Evolutionary conservation across 1,140 invertebrate species (phyloP), one percentile per base, ranked within the genome.

Genomic region (Leucophenga varia): DNA sequence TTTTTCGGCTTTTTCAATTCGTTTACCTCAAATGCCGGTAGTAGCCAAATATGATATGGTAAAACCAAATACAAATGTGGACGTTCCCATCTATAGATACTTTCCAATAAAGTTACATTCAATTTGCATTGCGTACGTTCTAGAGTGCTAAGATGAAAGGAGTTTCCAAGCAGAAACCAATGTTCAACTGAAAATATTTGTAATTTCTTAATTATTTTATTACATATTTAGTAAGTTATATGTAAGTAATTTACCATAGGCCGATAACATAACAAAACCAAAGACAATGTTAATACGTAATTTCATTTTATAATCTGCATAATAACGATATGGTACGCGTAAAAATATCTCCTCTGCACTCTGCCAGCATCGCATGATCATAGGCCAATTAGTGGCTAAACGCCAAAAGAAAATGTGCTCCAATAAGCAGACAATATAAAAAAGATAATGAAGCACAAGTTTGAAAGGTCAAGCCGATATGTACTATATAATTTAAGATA

Each of bases 331-430:
- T 10, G 64, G 64, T 3, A 64, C 34, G 8, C 43, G 49, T 0
- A 69, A 47, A 5, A 74, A 74, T 6, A 73, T 53, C 37, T 67
- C 47, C 13, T 74, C 71, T 20, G 61, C 61, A 5, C 47, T 34
- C 16, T 64, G 36, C 61, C 65, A 73, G 1, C 36, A 39, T 1
- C 40, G 35, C 53, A 74, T 71, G 2, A 74, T 64, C 7, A 45
- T 49, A 9, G 51, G 57, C 71, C 71, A 74, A 3, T 58, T 59
- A 5, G 50, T 36, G 3, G 71, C 71, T 51, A 74, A 35, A 47
- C 55, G 38, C 64, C 67, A 74, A 37, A 74, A 73, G 49, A 57
- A 65, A 4, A 74, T 7, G 32, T 72, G 69, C 46, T 72, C 69
- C 50, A 72, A 14, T 9, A 72, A 21, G 10, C 69, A 72, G 6